These are phyloP conservation scores for Apocrypta bakeri DNA, from an alignment of 1,140 invertebrate species.

Conservation along the genomic window DNA sequence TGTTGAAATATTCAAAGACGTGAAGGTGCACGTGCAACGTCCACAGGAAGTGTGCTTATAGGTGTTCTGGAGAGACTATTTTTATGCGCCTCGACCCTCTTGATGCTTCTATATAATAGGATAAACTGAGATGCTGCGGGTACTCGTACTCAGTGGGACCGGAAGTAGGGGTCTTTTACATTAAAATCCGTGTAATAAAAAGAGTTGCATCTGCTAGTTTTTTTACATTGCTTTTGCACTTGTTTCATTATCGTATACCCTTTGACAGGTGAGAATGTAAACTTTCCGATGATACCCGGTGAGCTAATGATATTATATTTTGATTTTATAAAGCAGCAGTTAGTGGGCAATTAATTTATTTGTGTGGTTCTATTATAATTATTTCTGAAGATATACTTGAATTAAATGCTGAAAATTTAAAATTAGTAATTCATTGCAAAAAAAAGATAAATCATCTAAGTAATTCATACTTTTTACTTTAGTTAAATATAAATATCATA, in stretches of 20 bases:
- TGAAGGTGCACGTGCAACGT: background rate
- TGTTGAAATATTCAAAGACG: background rate
- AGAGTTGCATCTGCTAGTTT: constrained; percentile 3
- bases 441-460: too few species aligned
- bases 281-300: background rate
- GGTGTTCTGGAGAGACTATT: constrained; percentile 21
- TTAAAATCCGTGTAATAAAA: background rate
- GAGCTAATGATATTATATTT: background rate
- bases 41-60: constrained; percentile 19
- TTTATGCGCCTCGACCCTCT: constrained; percentile 22
- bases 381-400: too few species aligned
- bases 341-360: background rate
- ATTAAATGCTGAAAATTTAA: too few species aligned
- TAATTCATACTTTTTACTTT: too few species aligned
- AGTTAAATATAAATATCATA: too few species aligned
- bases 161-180: background rate
- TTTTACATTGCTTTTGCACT: background rate
- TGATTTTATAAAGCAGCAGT: background rate
- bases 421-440: too few species aligned
- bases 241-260: background rate
- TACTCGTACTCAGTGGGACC: background rate
- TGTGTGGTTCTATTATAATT: too few species aligned
- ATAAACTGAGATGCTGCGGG: background rate
- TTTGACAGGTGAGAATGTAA: background rate
- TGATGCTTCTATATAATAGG: background rate